Base-by-base conservation (phyloP, 2,888 invertebrate species). In the Conchocele bisecta region DNA sequence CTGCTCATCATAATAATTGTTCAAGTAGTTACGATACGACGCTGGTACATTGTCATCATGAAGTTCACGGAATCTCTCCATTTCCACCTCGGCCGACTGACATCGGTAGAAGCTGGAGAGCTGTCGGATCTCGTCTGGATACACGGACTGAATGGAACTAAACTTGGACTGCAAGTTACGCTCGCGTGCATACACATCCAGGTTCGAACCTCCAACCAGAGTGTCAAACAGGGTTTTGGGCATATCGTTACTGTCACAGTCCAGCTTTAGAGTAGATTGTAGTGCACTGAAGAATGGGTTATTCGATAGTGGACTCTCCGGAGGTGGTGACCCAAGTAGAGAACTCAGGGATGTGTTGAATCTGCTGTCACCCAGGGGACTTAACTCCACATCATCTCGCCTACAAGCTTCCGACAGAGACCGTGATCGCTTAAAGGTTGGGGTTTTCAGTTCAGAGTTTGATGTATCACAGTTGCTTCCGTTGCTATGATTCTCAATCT, bases 1-100 rank as follows among this genome's bases (percentile, higher is more conserved):
- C 29, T 75, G 68, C 58, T 75, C 70, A 70, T 83, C 83, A 72
- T 80, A 84, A 60, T 78, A 75, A 58, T 53, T 64, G 65, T 84
- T 82, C 15, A 84, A 69, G 60, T 69, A 73, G 44, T 72, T 71
- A 17, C 64, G 53, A 39, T 79, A 77, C 3, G 72, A 70, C 7
- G 33, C 29, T 13, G 71, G 68, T n/a, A 70, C 35, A 35, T 63
- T 58, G 17, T 60, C 73, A 13, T 65, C 64, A 31, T 79, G 75
- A 51, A 83, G 70, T 65, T 68, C 69, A 46, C 67, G 60, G 51
- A 76, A 73, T 46, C 79, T 53, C 39, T 81, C 78, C 0, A 75
- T 75, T 59, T 83, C 79, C n/a, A 81, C 63, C 26, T 73, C 53
- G 1, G 82, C 75, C 7, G 79, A 78, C 42, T 82, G 83, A 50